Evolutionary conservation across 2,888 invertebrate genomes (phyloP).

Genomic region (Chymomyza amoena): DNA sequence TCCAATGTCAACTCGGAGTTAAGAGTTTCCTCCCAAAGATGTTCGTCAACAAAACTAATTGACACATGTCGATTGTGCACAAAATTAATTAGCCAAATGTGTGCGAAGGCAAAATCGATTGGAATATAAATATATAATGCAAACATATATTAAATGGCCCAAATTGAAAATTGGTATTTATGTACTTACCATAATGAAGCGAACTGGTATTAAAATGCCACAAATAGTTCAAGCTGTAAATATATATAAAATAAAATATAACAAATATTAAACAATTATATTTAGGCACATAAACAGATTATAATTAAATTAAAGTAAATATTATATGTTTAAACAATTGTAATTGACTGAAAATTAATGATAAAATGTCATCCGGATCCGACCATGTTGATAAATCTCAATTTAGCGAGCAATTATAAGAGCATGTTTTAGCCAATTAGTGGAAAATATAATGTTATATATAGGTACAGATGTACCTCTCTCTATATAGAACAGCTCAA

Average conservation of each 20-base stretch:
- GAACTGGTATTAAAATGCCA: conserved; percentile 21
- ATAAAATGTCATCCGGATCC: background rate
- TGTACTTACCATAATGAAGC: conserved; percentile 54
- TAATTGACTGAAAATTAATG: conserved; percentile 7
- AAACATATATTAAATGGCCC: background rate
- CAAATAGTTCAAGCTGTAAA: conserved; percentile 39
- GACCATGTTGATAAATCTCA: background rate
- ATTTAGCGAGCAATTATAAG: too few relatives aligned
- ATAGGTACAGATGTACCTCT: too few relatives aligned
- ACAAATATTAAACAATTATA: background rate
- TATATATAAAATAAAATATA: conserved; percentile 2
- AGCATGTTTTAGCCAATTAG: too few relatives aligned
- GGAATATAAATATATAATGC: background rate
- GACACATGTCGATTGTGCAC: conserved; percentile 53
- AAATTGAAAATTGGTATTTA: background rate
- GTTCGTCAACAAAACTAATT: conserved; percentile 38
- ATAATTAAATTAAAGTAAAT: background rate
- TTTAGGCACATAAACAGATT: background rate
- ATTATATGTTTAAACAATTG: conserved; percentile 1
- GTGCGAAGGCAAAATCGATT: background rate
- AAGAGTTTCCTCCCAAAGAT: background rate
- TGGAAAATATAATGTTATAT: too few relatives aligned
- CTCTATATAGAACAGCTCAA: too few relatives aligned
- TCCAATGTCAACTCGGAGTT: background rate
- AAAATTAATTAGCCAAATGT: conserved; percentile 20